phyloP scores from a whole-genome alignment of 2,797 vertebrate genomes.

The Tragopan temminckii region DNA sequence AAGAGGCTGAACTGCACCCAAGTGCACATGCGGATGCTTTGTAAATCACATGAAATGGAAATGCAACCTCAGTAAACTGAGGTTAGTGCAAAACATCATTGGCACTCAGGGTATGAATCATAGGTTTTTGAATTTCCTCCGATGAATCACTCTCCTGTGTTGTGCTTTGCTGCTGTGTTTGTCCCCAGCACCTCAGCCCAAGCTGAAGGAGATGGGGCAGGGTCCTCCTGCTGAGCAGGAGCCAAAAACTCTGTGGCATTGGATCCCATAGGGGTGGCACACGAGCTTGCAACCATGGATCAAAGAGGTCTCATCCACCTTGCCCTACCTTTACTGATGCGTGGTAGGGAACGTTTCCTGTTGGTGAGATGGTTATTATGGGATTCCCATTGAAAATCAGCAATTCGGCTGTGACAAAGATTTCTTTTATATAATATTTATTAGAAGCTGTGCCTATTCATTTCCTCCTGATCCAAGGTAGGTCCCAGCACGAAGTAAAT shows the following conservation, averaged over 20 bases:
- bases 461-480: background rate
- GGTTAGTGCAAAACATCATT: background rate
- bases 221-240: background rate
- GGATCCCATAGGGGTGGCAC: background rate
- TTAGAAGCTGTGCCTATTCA: background rate
- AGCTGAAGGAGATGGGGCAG: background rate
- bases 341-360: too few species aligned
- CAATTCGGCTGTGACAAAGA: background rate
- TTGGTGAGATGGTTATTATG: background rate
- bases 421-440: background rate
- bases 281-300: background rate
- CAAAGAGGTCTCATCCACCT: background rate
- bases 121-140: background rate
- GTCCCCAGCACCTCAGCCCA: rapidly evolving
- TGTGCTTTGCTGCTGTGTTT: background rate
- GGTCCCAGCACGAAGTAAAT: background rate
- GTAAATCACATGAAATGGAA: background rate
- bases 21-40: background rate
- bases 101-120: constrained; percentile 28
- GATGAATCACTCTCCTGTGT: background rate
- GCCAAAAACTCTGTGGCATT: background rate
- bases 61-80: constrained; percentile 25
- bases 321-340: background rate
- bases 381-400: background rate
- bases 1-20: background rate